phyloP scores from a whole-genome alignment of 2,113 vertebrate genomes.

The Mandrillus leucophaeus region DNA sequence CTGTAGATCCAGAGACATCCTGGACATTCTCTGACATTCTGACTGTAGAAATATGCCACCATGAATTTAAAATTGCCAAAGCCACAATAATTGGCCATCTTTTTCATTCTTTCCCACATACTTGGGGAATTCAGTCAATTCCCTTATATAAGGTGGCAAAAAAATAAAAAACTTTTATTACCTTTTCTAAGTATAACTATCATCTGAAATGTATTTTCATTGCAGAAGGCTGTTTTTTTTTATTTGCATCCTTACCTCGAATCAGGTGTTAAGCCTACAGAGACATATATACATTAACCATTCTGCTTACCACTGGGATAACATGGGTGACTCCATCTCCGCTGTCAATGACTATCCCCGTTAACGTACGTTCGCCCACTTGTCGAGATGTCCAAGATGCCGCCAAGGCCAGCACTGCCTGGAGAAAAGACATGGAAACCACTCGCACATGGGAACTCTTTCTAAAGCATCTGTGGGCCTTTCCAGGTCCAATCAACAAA shows the following conservation, averaged over 20 bases:
- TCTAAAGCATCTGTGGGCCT: not conserved
- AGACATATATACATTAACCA: not conserved
- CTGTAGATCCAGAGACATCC: not conserved
- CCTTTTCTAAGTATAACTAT: not conserved
- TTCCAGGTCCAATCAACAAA: not conserved
- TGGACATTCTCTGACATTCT: rapidly evolving
- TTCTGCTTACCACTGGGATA: conserved; percentile 90
- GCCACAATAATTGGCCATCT: rapidly evolving
- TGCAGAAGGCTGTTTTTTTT: not conserved
- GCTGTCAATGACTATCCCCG: conserved; percentile 91
- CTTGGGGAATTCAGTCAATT: not conserved
- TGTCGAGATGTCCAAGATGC: conserved; percentile 93
- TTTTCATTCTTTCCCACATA: not conserved
- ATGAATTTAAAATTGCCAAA: not conserved
- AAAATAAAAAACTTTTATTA: not conserved
- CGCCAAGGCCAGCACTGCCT: conserved; percentile 92
- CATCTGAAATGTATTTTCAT: not conserved
- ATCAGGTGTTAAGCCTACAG: not conserved
- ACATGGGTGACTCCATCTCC: conserved; percentile 93
- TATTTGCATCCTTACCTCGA: not conserved
- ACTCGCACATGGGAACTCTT: rapidly evolving
- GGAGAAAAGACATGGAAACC: not conserved
- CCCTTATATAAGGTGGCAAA: not conserved
- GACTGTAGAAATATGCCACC: not conserved
- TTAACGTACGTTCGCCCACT: conserved; percentile 90